These are phyloP conservation scores for Neodiprion pinetum DNA, from an alignment of 1,140 invertebrate species.

Conservation along the genomic window DNA sequence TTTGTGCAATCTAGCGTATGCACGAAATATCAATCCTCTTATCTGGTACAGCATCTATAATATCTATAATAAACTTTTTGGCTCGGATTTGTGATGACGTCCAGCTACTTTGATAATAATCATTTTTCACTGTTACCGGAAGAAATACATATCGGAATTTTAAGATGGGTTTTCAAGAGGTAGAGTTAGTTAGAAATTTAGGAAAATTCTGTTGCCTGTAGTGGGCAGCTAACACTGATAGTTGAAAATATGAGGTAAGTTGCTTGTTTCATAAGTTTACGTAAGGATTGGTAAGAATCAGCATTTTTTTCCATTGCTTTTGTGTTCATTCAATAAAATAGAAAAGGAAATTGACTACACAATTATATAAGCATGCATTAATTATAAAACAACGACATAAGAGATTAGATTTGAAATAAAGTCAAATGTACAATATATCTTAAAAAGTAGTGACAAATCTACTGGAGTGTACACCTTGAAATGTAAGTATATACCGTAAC, in stretches of 20 bases:
- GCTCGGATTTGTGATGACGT: no score
- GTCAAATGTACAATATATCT: neutral
- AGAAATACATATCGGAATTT: neutral
- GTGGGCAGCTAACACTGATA: no score
- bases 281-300: constrained; percentile 7
- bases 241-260: neutral
- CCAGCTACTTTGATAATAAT: no score
- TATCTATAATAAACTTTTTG: no score
- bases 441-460: constrained; percentile 27
- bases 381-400: constrained; percentile 24
- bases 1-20: no score
- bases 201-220: no score
- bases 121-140: no score
- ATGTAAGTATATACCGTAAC: constrained; percentile 49
- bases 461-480: constrained; percentile 28
- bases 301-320: neutral
- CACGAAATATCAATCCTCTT: neutral
- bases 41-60: neutral
- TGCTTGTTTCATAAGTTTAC: constrained; percentile 6
- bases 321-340: constrained; percentile 23
- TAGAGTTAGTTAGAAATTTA: no score
- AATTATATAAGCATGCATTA: constrained; percentile 35
- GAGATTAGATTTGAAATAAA: constrained; percentile 17
- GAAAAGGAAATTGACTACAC: constrained; percentile 25
- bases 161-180: neutral